phyloP scores from a whole-genome alignment of 2,888 invertebrate species.

The Perdita meconis region DNA sequence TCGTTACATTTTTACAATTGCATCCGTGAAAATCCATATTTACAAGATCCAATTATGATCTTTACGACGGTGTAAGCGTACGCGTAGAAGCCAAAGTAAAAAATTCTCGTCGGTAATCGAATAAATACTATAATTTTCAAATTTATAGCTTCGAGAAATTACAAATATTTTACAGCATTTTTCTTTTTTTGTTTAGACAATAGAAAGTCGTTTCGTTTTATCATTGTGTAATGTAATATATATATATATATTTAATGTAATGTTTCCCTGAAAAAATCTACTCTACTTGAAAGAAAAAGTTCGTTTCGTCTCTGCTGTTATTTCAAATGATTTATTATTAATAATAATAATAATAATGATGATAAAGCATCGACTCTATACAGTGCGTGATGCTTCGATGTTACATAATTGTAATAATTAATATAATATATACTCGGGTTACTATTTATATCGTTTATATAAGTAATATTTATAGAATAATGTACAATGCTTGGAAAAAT shows the following conservation, averaged over 20 bases:
- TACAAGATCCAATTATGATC: slow-evolving; percentile 3
- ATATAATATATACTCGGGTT: slow-evolving; percentile 66
- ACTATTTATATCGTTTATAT: slow-evolving; percentile 75
- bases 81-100: not conserved
- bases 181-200: slow-evolving; percentile 40
- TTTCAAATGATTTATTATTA: slow-evolving; percentile 79
- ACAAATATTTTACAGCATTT: slow-evolving; percentile 13
- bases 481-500: slow-evolving; percentile 81
- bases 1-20: slow-evolving; percentile 69
- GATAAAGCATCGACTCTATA: slow-evolving; percentile 71
- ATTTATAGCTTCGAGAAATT: slow-evolving; percentile 15
- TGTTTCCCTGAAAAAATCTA: not conserved
- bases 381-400: slow-evolving; percentile 70
- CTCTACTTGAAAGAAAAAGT: slow-evolving; percentile 23
- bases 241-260: not conserved
- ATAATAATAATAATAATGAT: too few relatives aligned
- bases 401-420: slow-evolving; percentile 73
- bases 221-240: not conserved
- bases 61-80: slow-evolving; percentile 4
- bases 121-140: slow-evolving; percentile 36
- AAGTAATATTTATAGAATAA: slow-evolving; percentile 78
- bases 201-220: slow-evolving; percentile 33
- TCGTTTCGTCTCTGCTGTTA: slow-evolving; percentile 65
- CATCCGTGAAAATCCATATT: slow-evolving; percentile 65
- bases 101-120: slow-evolving; percentile 10